Base-by-base conservation (phyloP, 2,888 invertebrate genomes). In the Apamea monoglypha region DNA sequence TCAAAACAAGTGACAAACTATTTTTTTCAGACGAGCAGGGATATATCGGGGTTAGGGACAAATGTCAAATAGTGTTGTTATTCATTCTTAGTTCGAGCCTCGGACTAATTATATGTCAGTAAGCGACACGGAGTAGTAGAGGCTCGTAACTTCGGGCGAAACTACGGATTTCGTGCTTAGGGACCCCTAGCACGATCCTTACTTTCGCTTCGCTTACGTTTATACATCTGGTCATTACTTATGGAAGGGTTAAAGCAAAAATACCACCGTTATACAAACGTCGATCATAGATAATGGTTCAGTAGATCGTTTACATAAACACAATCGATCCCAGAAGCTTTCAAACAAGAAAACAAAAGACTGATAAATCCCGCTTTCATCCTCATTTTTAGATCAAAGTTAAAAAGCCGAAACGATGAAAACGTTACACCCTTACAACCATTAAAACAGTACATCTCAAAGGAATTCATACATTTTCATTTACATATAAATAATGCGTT, bases 401-500 rank as follows among this genome's bases (percentile, higher is more conserved):
- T 70, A 73, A 81, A 79, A 77, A 85, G 59, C 63, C 40, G 59
- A 74, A 61, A 80, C 81, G 85, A 87, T 82, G 85, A 84, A 88
- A 87, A 82, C 81, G 82, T 80, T 89, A 79, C 70, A 81, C 79
- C 74, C 75, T 69, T 56, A 63, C 68, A 82, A n/a, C 53, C 83
- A 87, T 87, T 80, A 86, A 78, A 87, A 85, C 79, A 83, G 82
- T 84, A 78, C 63, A 86, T 82, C 86, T 89, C 90, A 89, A 89
- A 88, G 90, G 91, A 89, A 90, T 91, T 89, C 91, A 91, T 91
- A 90, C 89, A 91, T 91, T 93, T 93, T 91, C 90, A 94, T 95
- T 95, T 92, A 91, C 94, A 94, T 94, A 93, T 93, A 94, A 94
- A 95, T 95, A 95, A 95, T 93, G 92, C 92, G 93, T 94, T 90